Evolutionary conservation across 2,888 invertebrate genomes (phyloP).

Genomic region (Druceiella hillmani): DNA sequence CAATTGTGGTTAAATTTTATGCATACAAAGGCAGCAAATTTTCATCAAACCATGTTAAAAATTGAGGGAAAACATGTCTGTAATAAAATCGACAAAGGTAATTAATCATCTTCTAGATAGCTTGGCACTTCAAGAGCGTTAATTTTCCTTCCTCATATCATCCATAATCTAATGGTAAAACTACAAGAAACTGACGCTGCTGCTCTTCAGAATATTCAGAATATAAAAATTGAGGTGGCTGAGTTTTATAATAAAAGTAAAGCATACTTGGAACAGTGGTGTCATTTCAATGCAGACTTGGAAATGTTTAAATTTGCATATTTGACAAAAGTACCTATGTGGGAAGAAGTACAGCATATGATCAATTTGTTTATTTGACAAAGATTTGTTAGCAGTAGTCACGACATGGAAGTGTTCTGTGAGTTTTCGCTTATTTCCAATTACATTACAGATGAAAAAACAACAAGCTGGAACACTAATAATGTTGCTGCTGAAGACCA

Average conservation of each 20-base stretch:
- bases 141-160: conserved; percentile 21
- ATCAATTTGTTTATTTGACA: conserved; percentile 22
- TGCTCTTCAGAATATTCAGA: no score
- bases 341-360: conserved; percentile 23
- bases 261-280: conserved; percentile 17
- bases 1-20: conserved; percentile 20
- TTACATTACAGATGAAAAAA: conserved; percentile 25
- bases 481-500: conserved; percentile 27
- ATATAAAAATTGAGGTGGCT: conserved; percentile 16
- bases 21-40: conserved; percentile 21
- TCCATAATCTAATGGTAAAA: conserved; percentile 17
- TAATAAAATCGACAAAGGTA: conserved; percentile 24
- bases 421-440: conserved; percentile 26
- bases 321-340: conserved; percentile 23
- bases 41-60: no score
- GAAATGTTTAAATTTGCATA: conserved; percentile 17
- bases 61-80: conserved; percentile 23
- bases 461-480: conserved; percentile 26
- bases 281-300: conserved; percentile 10
- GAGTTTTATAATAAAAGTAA: conserved; percentile 16
- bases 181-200: conserved; percentile 11
- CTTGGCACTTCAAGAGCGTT: conserved; percentile 22
- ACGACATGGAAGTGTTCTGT: conserved; percentile 26
- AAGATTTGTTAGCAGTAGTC: conserved; percentile 19
- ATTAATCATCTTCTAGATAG: conserved; percentile 23